Conservation (phyloP, 1,140 invertebrate genomes). For the Zaprionus lachaisei region DNA sequence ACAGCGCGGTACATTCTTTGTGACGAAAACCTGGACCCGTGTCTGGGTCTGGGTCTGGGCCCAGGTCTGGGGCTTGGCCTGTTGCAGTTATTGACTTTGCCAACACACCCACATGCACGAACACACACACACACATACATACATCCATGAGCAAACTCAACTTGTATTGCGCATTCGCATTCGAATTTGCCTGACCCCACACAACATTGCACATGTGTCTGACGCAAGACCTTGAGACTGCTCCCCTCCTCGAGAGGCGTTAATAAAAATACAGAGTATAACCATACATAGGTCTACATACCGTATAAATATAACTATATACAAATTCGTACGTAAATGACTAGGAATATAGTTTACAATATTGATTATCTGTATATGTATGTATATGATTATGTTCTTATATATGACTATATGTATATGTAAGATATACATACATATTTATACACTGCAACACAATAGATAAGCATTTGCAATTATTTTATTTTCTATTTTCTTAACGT, state of each 20-base stretch:
- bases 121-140: neutral
- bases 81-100: conserved; percentile 19
- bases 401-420: too few species aligned
- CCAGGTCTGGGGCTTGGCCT: conserved; percentile 9
- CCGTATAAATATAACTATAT: neutral
- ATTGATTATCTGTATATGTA: neutral
- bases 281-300: neutral
- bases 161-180: conserved; percentile 25
- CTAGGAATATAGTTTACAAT: neutral
- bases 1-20: conserved; percentile 32
- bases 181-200: conserved; percentile 74
- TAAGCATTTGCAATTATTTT: neutral
- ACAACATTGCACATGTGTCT: conserved; percentile 64
- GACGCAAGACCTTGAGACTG: conserved; percentile 66
- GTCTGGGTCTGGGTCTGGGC: neutral
- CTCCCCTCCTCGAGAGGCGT: conserved; percentile 34
- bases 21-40: conserved; percentile 5
- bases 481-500: neutral
- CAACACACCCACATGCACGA: conserved; percentile 32
- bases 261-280: neutral
- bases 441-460: neutral
- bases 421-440: neutral
- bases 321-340: neutral
- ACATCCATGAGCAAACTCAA: conserved; percentile 9
- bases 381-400: neutral